These are phyloP conservation scores for Vanessa cardui DNA, from an alignment of 2,888 invertebrate species.

Conservation along the genomic window DNA sequence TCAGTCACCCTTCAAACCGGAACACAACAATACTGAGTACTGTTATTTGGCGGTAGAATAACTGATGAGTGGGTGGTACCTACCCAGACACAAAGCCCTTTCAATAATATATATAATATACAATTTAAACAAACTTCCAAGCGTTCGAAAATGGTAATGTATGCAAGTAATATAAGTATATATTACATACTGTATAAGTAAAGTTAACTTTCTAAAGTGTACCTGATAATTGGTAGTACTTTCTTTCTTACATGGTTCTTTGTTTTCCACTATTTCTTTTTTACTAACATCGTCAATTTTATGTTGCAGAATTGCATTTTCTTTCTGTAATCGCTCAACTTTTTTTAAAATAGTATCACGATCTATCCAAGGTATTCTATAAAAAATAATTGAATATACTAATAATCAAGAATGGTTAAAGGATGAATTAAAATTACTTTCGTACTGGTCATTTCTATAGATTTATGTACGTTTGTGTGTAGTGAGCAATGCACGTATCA, in stretches of 20 bases:
- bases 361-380: constrained; percentile 71
- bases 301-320: constrained; percentile 58
- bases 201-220: too few species aligned
- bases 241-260: constrained; percentile 37
- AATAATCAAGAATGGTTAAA: neutral
- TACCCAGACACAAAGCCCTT: too few species aligned
- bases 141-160: neutral
- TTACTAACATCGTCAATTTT: constrained; percentile 59
- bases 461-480: too few species aligned
- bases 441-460: too few species aligned
- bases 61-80: too few species aligned
- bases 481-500: too few species aligned
- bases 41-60: too few species aligned
- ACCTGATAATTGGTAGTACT: constrained; percentile 51
- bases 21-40: too few species aligned
- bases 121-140: too few species aligned
- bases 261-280: constrained; percentile 49
- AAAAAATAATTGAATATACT: constrained; percentile 9
- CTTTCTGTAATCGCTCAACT: constrained; percentile 65
- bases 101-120: too few species aligned
- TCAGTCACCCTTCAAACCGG: too few species aligned
- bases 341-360: constrained; percentile 64
- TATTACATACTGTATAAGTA: too few species aligned
- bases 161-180: neutral
- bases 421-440: neutral